These are phyloP conservation scores for Bradypodion ventrale DNA, from an alignment of 2,797 vertebrate genomes.

Conservation along the genomic window DNA sequence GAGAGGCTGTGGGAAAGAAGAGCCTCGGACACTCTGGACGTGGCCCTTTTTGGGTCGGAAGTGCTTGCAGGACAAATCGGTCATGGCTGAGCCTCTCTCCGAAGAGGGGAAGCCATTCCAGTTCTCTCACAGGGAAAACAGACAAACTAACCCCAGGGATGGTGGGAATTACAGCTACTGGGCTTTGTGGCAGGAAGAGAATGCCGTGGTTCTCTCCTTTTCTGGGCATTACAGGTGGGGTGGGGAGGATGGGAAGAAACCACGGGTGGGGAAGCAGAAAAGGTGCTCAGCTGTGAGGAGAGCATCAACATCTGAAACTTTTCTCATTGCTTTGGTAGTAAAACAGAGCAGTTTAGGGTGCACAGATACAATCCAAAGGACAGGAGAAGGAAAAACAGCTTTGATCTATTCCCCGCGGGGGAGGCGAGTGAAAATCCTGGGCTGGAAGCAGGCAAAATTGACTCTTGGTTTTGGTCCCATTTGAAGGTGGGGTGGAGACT, in stretches of 20 bases:
- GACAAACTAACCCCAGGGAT: neutral
- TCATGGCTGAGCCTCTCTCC: too few relatives aligned
- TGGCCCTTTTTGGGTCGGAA: fast-evolving
- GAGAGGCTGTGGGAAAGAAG: too few relatives aligned
- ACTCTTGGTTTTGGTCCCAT: slow-evolving; percentile 14
- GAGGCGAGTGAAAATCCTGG: neutral
- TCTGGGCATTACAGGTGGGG: too few relatives aligned
- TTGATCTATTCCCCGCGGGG: neutral
- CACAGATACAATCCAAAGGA: too few relatives aligned
- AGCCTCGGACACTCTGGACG: neutral
- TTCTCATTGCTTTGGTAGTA: too few relatives aligned
- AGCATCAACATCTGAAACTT: too few relatives aligned
- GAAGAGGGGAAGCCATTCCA: neutral
- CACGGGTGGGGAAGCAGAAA: neutral
- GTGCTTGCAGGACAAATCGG: neutral
- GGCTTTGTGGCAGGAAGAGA: too few relatives aligned
- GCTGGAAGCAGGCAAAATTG: neutral
- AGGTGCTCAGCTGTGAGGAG: too few relatives aligned
- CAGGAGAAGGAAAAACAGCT: too few relatives aligned
- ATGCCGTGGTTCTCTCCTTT: too few relatives aligned
- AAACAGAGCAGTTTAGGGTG: too few relatives aligned
- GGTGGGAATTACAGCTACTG: too few relatives aligned
- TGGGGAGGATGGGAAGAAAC: neutral
- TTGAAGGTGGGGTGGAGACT: slow-evolving; percentile 56
- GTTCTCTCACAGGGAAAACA: neutral